phyloP scores from a whole-genome alignment of 2,797 vertebrate species.

The Sparidentex hasta region DNA sequence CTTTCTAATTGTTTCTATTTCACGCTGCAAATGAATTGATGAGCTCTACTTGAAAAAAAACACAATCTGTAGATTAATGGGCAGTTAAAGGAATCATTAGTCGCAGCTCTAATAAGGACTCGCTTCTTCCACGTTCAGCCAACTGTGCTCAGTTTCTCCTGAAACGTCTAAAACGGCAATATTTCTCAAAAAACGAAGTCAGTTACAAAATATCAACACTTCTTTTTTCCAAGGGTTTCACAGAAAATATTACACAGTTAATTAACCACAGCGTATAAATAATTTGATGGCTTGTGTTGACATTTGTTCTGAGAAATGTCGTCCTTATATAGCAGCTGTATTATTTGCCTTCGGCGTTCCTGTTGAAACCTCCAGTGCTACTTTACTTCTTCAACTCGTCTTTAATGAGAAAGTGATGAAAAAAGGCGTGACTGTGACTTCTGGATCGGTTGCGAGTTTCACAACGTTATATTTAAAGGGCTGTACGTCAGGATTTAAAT shows the following conservation, averaged over 20 bases:
- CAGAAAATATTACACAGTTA: slow-evolving; percentile 61
- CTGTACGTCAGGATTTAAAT: background rate
- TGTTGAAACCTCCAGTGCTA: background rate
- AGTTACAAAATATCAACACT: slow-evolving; percentile 33
- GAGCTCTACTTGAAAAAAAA: slow-evolving; percentile 50
- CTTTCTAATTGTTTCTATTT: slow-evolving; percentile 7
- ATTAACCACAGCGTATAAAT: slow-evolving; percentile 55
- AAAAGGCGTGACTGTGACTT: slow-evolving; percentile 5
- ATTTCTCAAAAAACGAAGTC: slow-evolving; percentile 39
- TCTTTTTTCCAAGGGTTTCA: slow-evolving; percentile 31
- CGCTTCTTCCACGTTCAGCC: slow-evolving; percentile 53
- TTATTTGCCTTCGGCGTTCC: slow-evolving; percentile 21
- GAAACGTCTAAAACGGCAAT: slow-evolving; percentile 45
- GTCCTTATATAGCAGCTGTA: slow-evolving; percentile 25
- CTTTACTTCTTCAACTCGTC: background rate
- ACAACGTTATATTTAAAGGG: too few relatives aligned
- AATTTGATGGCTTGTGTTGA: slow-evolving; percentile 56
- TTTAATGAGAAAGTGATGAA: background rate
- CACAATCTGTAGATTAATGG: slow-evolving; percentile 56
- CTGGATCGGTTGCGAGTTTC: background rate
- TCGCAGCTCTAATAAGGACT: slow-evolving; percentile 47
- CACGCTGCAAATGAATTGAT: slow-evolving; percentile 26
- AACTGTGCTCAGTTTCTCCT: slow-evolving; percentile 57
- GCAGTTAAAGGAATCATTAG: slow-evolving; percentile 60
- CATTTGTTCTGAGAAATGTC: slow-evolving; percentile 53